Evolutionary conservation across 2,888 invertebrate species (phyloP), one percentile per base, ranked within the genome.

Genomic region (Nephrotoma appendiculata): DNA sequence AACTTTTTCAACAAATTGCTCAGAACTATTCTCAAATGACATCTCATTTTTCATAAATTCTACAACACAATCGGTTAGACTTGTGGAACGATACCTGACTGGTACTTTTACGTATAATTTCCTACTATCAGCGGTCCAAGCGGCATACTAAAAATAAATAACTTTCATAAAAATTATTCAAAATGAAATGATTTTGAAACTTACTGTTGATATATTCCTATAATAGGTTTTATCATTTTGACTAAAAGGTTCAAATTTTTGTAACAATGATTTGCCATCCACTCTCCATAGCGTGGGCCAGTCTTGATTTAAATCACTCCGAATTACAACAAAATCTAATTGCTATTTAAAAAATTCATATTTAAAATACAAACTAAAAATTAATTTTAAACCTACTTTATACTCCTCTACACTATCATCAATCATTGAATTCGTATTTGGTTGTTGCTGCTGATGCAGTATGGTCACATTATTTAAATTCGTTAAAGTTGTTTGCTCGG

Each of bases 271-370:
- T 91, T 96, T 96, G 0, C 96, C 96, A 90, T 98, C 98, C 86
- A 98, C 96, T 91, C 97, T 95, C 98, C 98, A 98, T 89, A 98
- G 95, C 6, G 96, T 94, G 6, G 97, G 98, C 94, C 95, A 96
- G 91, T 97, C 95, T 90, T 96, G 94, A 87, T 93, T 93, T 88
- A 96, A 91, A 92, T 98, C 97, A 86, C 95, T 93, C 92, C 96
- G 96, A 90, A 97, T 94, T 57, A 97, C 96, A 88, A 98, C 95
- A 92, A 97, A 98, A 90, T 97, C 96, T 83, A 98, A 97, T 88
- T 95, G 94, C 97, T 98, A 92, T 86, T 93, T 94, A 89, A 88
- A 88, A 41, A 42, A 84, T 0, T 48, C n/a, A 84, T 15, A 43
- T 42, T 84, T 42, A 42, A 84, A 84, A 31, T 31, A 6, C 71